Evolutionary conservation across 2,113 vertebrate genomes (phyloP).

Genomic region (Danio rerio): GRCz12tu NC_133188.1:1859501-1860000

Average conservation of each 20-base stretch:
- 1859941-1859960: no score
- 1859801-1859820: no score
- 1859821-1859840: no score
- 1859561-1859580: slow-evolving; percentile 85
- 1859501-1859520: slow-evolving; percentile 53
- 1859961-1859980: no score
- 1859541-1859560: slow-evolving; percentile 76
- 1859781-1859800: slow-evolving; percentile 15
- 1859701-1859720: slow-evolving; percentile 94
- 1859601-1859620: slow-evolving; percentile 91
- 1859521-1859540: slow-evolving; percentile 45
- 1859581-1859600: slow-evolving; percentile 96
- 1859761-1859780: neutral
- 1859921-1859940: no score
- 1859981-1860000: no score
- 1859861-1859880: no score
- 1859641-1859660: slow-evolving; percentile 85
- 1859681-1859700: slow-evolving; percentile 91
- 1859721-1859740: slow-evolving; percentile 93
- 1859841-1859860: no score
- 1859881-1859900: no score
- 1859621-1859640: slow-evolving; percentile 91
- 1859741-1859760: slow-evolving; percentile 83
- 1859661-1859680: slow-evolving; percentile 85
- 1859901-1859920: no score